phyloP scores from a whole-genome alignment of 2,888 invertebrate species.

The Pollenia griseotomentosa region DNA sequence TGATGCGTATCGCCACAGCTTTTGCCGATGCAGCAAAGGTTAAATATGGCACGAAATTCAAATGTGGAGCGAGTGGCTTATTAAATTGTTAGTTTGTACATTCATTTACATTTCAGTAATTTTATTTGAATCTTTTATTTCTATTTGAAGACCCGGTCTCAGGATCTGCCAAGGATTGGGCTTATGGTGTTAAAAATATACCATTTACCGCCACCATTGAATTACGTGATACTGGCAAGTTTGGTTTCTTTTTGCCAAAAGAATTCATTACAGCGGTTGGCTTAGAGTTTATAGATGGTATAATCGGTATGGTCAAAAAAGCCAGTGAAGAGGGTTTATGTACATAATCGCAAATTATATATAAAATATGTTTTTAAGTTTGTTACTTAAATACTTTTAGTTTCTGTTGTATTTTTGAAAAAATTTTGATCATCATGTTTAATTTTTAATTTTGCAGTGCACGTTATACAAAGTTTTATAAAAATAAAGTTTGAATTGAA shows the following conservation, averaged over 20 bases:
- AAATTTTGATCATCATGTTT: too few species aligned
- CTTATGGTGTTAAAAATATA: slow-evolving; percentile 85
- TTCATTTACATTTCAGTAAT: slow-evolving; percentile 49
- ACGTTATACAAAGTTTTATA: too few species aligned
- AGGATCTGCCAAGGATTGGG: slow-evolving; percentile 86
- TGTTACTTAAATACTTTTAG: too few species aligned
- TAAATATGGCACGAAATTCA: slow-evolving; percentile 77
- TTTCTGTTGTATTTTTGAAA: too few species aligned
- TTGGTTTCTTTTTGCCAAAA: slow-evolving; percentile 88
- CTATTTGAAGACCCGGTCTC: slow-evolving; percentile 82
- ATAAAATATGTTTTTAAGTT: too few species aligned
- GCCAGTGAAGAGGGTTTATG: slow-evolving; percentile 82
- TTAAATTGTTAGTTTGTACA: slow-evolving; percentile 76
- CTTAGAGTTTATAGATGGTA: slow-evolving; percentile 86
- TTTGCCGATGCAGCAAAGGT: slow-evolving; percentile 77
- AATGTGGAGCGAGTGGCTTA: slow-evolving; percentile 78
- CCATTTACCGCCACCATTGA: slow-evolving; percentile 86
- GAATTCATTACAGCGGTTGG: slow-evolving; percentile 87
- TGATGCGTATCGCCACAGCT: slow-evolving; percentile 77
- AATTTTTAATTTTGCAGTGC: too few species aligned
- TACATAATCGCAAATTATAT: not conserved
- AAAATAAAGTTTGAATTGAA: too few species aligned
- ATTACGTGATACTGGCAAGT: slow-evolving; percentile 87
- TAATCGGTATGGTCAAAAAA: slow-evolving; percentile 85
- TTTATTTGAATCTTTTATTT: not conserved